These are phyloP conservation scores for Pogonognathellus flavescens DNA, from an alignment of 1,140 invertebrate species.

Conservation along the genomic window DNA sequence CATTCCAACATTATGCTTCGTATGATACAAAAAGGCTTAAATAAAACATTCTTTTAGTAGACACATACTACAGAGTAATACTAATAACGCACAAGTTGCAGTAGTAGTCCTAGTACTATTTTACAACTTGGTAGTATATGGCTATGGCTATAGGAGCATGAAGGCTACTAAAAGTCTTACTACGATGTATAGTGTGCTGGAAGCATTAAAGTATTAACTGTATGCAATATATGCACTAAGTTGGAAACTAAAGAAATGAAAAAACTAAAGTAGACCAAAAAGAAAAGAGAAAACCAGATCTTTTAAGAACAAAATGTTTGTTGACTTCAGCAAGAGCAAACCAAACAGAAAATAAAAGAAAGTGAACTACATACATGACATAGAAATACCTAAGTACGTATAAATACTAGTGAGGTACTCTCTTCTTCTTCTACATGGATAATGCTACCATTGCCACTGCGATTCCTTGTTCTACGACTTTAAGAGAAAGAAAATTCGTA, in stretches of 20 bases:
- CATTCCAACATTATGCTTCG: too few species aligned
- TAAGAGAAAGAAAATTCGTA: too few species aligned
- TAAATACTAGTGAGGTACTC: not conserved
- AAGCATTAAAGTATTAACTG: not conserved
- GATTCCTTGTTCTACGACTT: too few species aligned
- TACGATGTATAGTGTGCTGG: not conserved
- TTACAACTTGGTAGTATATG: not conserved
- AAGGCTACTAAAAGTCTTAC: not conserved
- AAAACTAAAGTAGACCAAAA: conserved; percentile 31
- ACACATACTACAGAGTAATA: too few species aligned
- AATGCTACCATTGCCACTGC: too few species aligned
- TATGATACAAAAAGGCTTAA: too few species aligned
- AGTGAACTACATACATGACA: not conserved
- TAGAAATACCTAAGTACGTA: not conserved
- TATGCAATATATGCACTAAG: too few species aligned
- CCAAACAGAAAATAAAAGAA: not conserved
- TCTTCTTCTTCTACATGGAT: too few species aligned
- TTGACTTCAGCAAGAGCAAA: conserved; percentile 7
- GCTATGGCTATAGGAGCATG: not conserved
- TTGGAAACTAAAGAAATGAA: conserved; percentile 14
- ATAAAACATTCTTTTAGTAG: too few species aligned
- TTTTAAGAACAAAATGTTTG: conserved; percentile 2
- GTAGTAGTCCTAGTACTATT: too few species aligned
- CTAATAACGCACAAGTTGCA: too few species aligned
- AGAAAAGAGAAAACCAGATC: not conserved